Evolutionary conservation across 2,888 invertebrate species (phyloP), one percentile per base, ranked within the genome.

Genomic region (Chymomyza amoena): DNA sequence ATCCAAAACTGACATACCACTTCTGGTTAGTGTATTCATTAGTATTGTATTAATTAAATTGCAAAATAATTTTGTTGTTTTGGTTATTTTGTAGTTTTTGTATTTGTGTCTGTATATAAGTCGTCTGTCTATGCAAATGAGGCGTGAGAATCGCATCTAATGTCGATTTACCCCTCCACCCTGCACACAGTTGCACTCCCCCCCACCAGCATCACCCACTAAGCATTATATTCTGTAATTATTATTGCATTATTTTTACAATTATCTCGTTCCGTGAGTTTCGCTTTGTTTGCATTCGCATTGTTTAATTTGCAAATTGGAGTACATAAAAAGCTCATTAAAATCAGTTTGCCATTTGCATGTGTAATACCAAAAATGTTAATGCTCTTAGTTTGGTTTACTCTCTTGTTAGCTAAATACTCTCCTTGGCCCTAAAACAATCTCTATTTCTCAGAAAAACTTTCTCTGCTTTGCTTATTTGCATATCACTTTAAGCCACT

Each of bases 31-130:
- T 25, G 39, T 36, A 64, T 64, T 64, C 28, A 36, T 32, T 57
- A 36, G n/a, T 39, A 70, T 73, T 78, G 61, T 64, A 67, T 69
- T 77, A 76, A 79, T 76, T 76, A 70, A 68, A 68, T 73, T 73
- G 64, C 18, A 59, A 7, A 45, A 45, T 39, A 59, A 57, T 16
- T 6, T 54, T 54, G 28, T 64, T 32, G 32, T 36, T 59, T 28
- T 45, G 13, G 13, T 45, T 45, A 9, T 9, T 39, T 39, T 50
- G 62, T 51, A 15, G 51, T 10, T 16, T 10, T 62, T 57, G 25
- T 15, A 57, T 57, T 2, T 32, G 5, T 4, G 32, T 32, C 7
- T 6, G 7, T 32, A n/a, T n/a, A n/a, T n/a, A n/a, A n/a, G n/a
- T n/a, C n/a, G n/a, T n/a, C n/a, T n/a, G n/a, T n/a, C 32, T 32